A percentile compares a stretch with the other conserved stretches of the same genome.
Conservation (phyloP, 2,113 vertebrate species). For the Lepisosteus osseus region DNA sequence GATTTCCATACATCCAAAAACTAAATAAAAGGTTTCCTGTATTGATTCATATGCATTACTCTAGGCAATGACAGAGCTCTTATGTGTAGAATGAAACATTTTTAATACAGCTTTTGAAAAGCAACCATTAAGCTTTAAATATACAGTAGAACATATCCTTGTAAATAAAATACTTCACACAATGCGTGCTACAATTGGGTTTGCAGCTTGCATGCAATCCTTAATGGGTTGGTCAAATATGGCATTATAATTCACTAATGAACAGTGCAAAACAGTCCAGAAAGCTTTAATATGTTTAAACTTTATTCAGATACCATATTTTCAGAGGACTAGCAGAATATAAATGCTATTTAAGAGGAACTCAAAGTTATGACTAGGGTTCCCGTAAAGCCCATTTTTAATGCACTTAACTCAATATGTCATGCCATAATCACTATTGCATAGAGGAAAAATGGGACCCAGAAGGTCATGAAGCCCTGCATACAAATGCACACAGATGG, state of each 20-base stretch:
- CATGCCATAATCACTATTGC: not conserved
- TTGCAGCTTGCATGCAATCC: not conserved
- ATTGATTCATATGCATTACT: slow-evolving; percentile 10
- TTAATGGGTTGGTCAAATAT: slow-evolving; percentile 24
- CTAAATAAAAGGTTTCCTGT: not conserved
- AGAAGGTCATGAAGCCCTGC: not conserved
- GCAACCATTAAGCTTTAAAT: slow-evolving; percentile 3
- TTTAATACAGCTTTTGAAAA: not conserved
- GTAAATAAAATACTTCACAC: not conserved
- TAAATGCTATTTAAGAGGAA: slow-evolving; percentile 9
- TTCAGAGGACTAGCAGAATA: slow-evolving; percentile 19
- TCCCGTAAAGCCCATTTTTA: slow-evolving; percentile 9
- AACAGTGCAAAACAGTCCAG: slow-evolving; percentile 23
- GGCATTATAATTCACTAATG: slow-evolving; percentile 25
- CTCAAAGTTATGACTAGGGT: slow-evolving; percentile 24
- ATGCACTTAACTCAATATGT: slow-evolving; percentile 2
- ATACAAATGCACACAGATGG: not conserved
- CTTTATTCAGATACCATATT: slow-evolving; percentile 33
- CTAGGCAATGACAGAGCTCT: not conserved
- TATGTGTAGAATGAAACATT: not conserved
- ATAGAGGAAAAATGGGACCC: not conserved
- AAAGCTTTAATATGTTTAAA: slow-evolving; percentile 24
- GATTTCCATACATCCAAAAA: slow-evolving; percentile 13
- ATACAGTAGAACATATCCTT: not conserved
- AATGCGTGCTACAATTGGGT: not conserved